Conservation (phyloP, 1,140 invertebrate genomes). For the Samia ricini region DNA sequence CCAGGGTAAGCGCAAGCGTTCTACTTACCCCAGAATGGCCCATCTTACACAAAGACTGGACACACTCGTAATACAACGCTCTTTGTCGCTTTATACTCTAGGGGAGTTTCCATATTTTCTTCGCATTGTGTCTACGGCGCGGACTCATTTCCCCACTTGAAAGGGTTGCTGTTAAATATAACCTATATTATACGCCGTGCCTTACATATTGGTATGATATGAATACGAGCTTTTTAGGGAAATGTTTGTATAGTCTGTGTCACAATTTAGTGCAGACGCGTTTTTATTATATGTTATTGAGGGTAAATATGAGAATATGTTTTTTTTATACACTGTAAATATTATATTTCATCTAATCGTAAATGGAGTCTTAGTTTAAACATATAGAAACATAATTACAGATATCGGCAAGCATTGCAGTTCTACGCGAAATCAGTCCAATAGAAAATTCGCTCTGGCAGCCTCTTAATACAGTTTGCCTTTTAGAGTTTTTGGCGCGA, state of each 20-base stretch:
- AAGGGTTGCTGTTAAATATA: conserved; percentile 2
- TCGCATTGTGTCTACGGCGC: conserved; percentile 1
- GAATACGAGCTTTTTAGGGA: neutral
- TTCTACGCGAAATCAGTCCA: no score
- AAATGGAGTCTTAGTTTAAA: no score
- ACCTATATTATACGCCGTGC: neutral
- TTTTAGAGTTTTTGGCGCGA: no score
- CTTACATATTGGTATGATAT: neutral
- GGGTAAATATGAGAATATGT: no score
- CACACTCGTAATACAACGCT: neutral
- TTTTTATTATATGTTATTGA: neutral
- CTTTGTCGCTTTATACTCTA: neutral
- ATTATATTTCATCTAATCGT: no score
- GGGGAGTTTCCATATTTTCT: conserved; percentile 4
- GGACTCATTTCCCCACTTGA: conserved; percentile 1
- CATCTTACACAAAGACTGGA: conserved; percentile 4
- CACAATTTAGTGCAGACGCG: neutral
- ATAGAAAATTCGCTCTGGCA: no score
- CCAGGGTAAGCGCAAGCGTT: neutral
- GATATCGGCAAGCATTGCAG: no score
- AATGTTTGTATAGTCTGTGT: neutral
- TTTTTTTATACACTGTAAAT: no score
- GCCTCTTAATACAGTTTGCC: no score
- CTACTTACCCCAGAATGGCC: neutral
- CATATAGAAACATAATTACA: no score